Evolutionary conservation across 1,140 invertebrate genomes (phyloP), one percentile per base, ranked within the genome.

Genomic region (Anthonomus grandis): DNA sequence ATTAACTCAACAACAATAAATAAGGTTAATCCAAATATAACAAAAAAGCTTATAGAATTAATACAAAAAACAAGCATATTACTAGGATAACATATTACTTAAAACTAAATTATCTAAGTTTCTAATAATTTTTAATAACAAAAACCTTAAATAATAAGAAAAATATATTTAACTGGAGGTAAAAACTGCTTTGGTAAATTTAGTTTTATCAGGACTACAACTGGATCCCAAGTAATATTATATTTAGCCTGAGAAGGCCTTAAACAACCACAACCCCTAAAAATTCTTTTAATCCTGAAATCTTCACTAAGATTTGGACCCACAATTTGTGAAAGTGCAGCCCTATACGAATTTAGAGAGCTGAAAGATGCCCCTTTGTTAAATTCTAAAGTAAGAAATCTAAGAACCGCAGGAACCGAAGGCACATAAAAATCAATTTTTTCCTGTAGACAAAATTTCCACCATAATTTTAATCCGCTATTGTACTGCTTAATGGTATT

Each of bases 211-310:
- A n/a, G 23, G 12, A 57, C 47, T 13, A 53, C 24, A 13, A 17
- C 6, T 19, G 36, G 48, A 25, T 57, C 34, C 47, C 48, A 57
- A 23, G 48, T 58, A 18, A 42, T 15, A 24, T n/a, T n/a, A 37
- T 54, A 54, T 27, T 44, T 53, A 9, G 56, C 24, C n/a, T 9
- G 15, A 36, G 3, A 9, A n/a, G 50, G 41, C 25, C 50, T 59
- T 55, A 54, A 39, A 15, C 10, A 0, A n/a, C 46, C 25, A 39
- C 44, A n/a, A 37, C 41, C 41, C 1, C 27, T 25, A 24, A 52
- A 52, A 38, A 59, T 46, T 17, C 57, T 44, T 22, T 53, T 52
- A 21, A 58, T 18, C 25, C 48, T 27, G 18, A 54, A 54, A 47
- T 54, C 57, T 9, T 21, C 8, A 17, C 4, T 5, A 13, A 53